Conservation (phyloP, 1,140 invertebrate genomes). For the Antheraea mylitta region DNA sequence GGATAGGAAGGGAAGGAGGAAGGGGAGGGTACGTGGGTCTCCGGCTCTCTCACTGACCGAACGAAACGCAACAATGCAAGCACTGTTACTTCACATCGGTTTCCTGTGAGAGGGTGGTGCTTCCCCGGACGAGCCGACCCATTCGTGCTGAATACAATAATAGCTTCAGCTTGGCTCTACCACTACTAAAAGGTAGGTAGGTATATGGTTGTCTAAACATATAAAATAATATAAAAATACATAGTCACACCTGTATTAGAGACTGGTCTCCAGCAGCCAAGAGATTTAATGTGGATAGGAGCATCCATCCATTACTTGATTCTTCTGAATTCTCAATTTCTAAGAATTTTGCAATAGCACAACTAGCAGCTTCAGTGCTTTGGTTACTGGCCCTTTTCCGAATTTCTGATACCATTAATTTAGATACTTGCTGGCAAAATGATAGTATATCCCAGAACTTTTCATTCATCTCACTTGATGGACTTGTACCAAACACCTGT, state of each 20-base stretch:
- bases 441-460: conserved; percentile 96
- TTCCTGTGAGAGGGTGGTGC: too few species aligned
- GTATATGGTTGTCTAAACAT: too few species aligned
- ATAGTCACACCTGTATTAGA: conserved; percentile 54
- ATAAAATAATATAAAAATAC: neutral
- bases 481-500: conserved; percentile 94
- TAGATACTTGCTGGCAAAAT: conserved; percentile 96
- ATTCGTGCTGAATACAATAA: too few species aligned
- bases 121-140: too few species aligned
- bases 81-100: too few species aligned
- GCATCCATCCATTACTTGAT: conserved; percentile 97
- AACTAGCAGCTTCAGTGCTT: conserved; percentile 96
- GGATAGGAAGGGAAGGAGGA: too few species aligned
- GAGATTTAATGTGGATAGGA: conserved; percentile 94
- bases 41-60: too few species aligned
- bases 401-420: conserved; percentile 97
- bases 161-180: too few species aligned
- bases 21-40: too few species aligned
- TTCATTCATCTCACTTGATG: conserved; percentile 95
- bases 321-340: conserved; percentile 96
- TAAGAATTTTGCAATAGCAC: conserved; percentile 96
- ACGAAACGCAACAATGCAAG: too few species aligned
- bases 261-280: conserved; percentile 90
- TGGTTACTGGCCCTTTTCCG: conserved; percentile 95
- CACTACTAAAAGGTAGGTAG: too few species aligned